Evolutionary conservation across 2,113 vertebrate species (phyloP).

Genomic region (Sakesphorus luctuosus): DNA sequence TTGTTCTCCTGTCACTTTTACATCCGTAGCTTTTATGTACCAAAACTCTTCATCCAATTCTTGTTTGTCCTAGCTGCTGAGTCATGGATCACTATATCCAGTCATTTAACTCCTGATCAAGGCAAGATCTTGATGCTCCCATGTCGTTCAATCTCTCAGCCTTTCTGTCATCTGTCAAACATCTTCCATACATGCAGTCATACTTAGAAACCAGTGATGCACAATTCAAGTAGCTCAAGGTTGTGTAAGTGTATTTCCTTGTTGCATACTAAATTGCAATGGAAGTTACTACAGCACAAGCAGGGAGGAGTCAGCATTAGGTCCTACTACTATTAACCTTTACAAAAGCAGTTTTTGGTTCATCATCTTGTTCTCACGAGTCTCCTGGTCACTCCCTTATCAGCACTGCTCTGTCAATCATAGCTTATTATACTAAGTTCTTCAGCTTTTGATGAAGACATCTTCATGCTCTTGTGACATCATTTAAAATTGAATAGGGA

Average conservation of each 20-base stretch:
- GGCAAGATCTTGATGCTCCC: background rate
- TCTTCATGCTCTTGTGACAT: background rate
- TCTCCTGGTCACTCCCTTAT: background rate
- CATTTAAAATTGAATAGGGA: background rate
- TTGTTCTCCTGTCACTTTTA: background rate
- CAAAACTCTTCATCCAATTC: background rate
- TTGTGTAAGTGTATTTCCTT: background rate
- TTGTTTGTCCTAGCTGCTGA: background rate
- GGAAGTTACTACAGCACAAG: background rate
- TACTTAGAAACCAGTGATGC: background rate
- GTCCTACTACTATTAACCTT: background rate
- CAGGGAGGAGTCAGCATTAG: background rate
- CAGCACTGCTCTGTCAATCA: background rate
- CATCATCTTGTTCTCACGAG: background rate
- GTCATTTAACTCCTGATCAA: background rate
- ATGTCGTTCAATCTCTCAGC: background rate
- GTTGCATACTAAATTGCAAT: background rate
- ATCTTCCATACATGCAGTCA: background rate
- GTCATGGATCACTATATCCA: background rate
- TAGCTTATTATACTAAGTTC: background rate
- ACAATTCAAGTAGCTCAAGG: background rate
- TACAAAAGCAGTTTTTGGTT: background rate
- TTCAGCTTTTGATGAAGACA: background rate
- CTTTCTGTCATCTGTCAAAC: background rate
- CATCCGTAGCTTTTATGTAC: accelerated